Evolutionary conservation across 2,797 vertebrate genomes (phyloP).

Genomic region (Picus viridis): DNA sequence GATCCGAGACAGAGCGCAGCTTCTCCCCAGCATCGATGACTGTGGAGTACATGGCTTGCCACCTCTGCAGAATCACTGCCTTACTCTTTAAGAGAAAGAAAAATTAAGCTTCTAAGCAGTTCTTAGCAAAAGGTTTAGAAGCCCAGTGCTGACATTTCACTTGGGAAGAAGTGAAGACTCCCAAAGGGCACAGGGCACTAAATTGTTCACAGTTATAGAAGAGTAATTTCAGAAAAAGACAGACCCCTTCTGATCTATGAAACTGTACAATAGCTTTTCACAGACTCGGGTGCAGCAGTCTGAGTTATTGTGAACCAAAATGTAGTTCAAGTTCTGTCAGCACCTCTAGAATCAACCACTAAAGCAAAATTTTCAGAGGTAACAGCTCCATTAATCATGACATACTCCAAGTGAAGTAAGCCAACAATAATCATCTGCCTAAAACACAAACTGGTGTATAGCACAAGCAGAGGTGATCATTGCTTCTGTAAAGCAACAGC

Average conservation of each 20-base stretch:
- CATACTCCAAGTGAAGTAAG: background rate
- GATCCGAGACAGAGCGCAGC: slow-evolving; percentile 77
- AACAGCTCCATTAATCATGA: background rate
- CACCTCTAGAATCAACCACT: background rate
- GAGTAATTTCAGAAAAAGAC: background rate
- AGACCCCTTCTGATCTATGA: background rate
- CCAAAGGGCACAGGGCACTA: background rate
- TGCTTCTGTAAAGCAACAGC: background rate
- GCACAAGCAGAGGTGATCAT: background rate
- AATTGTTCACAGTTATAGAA: background rate
- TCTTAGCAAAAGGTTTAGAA: background rate
- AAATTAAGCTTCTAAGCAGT: background rate
- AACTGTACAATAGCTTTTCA: background rate
- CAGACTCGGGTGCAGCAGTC: background rate
- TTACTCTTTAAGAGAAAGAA: slow-evolving; percentile 78
- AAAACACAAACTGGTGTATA: background rate
- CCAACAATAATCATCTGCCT: background rate
- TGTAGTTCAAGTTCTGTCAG: background rate
- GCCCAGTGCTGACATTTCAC: background rate
- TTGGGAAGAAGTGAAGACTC: background rate
- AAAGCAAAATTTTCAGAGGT: background rate
- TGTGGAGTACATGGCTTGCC: slow-evolving; percentile 80
- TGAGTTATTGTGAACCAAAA: background rate
- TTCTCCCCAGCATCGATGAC: slow-evolving; percentile 84
- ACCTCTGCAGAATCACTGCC: slow-evolving; percentile 83